Conservation (phyloP, 2,888 invertebrate species). For the Prenolepis imparis region DNA sequence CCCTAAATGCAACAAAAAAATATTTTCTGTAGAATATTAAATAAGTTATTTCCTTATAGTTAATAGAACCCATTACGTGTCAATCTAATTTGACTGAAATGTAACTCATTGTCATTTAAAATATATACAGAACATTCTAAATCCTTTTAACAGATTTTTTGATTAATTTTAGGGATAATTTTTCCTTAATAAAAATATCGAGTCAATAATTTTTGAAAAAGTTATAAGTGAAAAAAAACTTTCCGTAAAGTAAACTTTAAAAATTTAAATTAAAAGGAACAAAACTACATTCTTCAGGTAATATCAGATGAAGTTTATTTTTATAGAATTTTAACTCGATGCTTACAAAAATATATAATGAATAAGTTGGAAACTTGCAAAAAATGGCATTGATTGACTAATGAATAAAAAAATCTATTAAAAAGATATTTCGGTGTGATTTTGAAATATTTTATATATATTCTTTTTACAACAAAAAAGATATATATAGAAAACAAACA, state of each 20-base stretch:
- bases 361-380: too few species aligned
- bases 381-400: too few species aligned
- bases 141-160: background rate
- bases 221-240: background rate
- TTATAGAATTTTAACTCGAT: background rate
- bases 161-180: background rate
- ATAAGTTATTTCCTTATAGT: background rate
- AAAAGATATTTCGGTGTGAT: too few species aligned
- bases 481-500: background rate
- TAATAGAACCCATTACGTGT: background rate
- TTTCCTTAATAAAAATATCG: background rate
- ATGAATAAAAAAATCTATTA: background rate
- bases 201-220: background rate
- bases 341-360: too few species aligned
- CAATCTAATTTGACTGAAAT: background rate
- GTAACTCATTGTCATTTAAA: background rate
- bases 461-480: background rate
- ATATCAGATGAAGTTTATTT: background rate
- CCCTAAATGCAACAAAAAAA: constrained; percentile 87
- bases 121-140: background rate
- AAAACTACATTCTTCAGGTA: too few species aligned
- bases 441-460: background rate
- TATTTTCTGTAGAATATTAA: constrained; percentile 23
- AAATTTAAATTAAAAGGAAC: too few species aligned
- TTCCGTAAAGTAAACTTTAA: too few species aligned